Evolutionary conservation across 2,113 vertebrate genomes (phyloP), one percentile per base, ranked within the genome.

Genomic region (Scomber scombrus): DNA sequence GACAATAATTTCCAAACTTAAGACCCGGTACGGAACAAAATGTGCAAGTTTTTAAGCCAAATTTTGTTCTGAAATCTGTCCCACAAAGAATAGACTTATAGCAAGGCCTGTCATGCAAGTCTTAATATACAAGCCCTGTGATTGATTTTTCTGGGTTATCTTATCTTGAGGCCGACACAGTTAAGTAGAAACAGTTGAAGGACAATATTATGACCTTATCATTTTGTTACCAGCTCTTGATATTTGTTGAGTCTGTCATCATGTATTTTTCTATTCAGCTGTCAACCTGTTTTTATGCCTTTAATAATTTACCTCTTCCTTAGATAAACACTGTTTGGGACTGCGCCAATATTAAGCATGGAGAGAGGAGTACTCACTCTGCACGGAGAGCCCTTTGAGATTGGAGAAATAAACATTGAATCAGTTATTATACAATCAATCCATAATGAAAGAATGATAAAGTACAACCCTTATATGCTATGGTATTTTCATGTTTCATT

Each of bases 101-200:
- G 77, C 45, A 78, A 52, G 15, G 31, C 58, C 73, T 66, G 40
- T 55, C 81, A 64, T 51, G 61, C 56, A 23, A 62, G 76, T 68
- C 70, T 62, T 74, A 71, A 72, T 64, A 66, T 46, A 72, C 73
- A 67, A 56, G 55, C 45, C 31, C 54, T 8, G 67, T 88, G 87
- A 77, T 43, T 69, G 71, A 85, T 87, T 90, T 75, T 68, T 64
- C 57, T 10, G 23, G 54, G 71, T 82, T 80, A 84, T 85, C 81
- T 86, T 71, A 73, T 88, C 82, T 58, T 5, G 3, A 18, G 67
- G 55, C 65, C 65, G 16, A 43, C 26, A 5, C 49, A 61, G 56
- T 64, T 80, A 86, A 89, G 84, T 86, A 84, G 76, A 89, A 87
- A 79, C 87, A 80, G 84, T 80, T 86, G 88, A 91, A 83, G 76